Base-by-base conservation (phyloP, 2,113 vertebrate species). In the Aramus guarauna region DNA sequence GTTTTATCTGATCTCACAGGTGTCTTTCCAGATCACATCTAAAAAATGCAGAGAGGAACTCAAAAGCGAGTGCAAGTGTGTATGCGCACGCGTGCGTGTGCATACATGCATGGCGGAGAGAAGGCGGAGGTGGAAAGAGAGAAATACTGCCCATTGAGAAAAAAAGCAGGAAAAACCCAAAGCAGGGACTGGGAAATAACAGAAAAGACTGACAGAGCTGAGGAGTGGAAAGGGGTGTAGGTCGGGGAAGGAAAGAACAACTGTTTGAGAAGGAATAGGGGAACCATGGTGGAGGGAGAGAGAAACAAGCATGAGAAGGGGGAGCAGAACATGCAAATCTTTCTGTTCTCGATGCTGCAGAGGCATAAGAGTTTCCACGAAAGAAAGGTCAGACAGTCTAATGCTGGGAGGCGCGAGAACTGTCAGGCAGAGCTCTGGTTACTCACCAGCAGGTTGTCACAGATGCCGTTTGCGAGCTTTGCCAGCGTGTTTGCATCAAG, bases 401-500 rank as follows among this genome's bases (percentile, higher is more conserved):
- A 50, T 0, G 5, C 47, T 27, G 47, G 34, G 74, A 58, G 20
- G 20, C 18, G 55, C 62, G 17, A 77, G 53, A 45, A 69, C 34
- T 9, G 7, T 32, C 12, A 27, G 43, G 74, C 37, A 75, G 56
- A 64, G 66, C 45, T 10, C 29, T 0, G 0, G n/a, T n/a, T 39
- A 97, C 99, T 99, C 96, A 99, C 99, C 98, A 99, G 97, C 59
- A 99, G 97, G 95, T 99, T 99, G 97, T 99, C 99, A 97, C 99
- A 99, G 96, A 99, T 98, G 43, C 99, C 99, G 48, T 84, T 99
- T 13, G 99, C 98, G 8, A 99, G 98, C 97, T 99, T 99, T 45
- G 99, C 99, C 91, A 99, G 98, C 1, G 99, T 99, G 98, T 99
- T 99, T 87, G 99, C 99, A 52, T 99, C 99, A 3, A 99, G 98